Evolutionary conservation across 2,888 invertebrate genomes (phyloP).

Genomic region (Sarcophaga caerulescens): DNA sequence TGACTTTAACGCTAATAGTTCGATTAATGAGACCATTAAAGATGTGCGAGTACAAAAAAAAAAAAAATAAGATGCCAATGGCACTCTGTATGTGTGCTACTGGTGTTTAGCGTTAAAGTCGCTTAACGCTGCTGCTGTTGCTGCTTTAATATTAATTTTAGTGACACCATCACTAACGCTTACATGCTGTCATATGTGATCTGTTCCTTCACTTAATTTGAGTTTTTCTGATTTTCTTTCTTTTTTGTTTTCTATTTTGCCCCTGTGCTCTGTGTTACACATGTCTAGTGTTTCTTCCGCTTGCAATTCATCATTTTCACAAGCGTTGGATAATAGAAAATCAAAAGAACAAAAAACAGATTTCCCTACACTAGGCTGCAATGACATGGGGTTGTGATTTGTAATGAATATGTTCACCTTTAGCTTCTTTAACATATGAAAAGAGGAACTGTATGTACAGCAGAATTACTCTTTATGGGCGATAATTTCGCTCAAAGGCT

Average conservation of each 20-base stretch:
- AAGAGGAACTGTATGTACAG: too few species aligned
- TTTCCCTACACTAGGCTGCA: neutral
- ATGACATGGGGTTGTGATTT: neutral
- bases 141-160: slow-evolving; percentile 25
- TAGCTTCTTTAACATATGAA: neutral
- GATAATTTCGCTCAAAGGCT: too few species aligned
- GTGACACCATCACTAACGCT: slow-evolving; percentile 40
- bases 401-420: neutral
- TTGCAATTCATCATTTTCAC: slow-evolving; percentile 79
- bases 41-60: neutral
- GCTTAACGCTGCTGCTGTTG: slow-evolving; percentile 1
- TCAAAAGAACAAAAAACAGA: neutral
- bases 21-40: slow-evolving; percentile 66
- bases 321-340: slow-evolving; percentile 54
- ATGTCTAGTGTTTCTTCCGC: slow-evolving; percentile 76
- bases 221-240: neutral
- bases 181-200: slow-evolving; percentile 70
- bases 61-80: neutral
- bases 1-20: slow-evolving; percentile 67
- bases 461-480: too few species aligned
- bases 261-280: slow-evolving; percentile 47
- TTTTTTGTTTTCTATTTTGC: too few species aligned
- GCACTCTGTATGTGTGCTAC: slow-evolving; percentile 19
- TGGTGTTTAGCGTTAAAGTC: slow-evolving; percentile 36
- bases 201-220: slow-evolving; percentile 33